phyloP scores from a whole-genome alignment of 2,888 invertebrate species.

The Scaptodrosophila latifasciaeformis region DNA sequence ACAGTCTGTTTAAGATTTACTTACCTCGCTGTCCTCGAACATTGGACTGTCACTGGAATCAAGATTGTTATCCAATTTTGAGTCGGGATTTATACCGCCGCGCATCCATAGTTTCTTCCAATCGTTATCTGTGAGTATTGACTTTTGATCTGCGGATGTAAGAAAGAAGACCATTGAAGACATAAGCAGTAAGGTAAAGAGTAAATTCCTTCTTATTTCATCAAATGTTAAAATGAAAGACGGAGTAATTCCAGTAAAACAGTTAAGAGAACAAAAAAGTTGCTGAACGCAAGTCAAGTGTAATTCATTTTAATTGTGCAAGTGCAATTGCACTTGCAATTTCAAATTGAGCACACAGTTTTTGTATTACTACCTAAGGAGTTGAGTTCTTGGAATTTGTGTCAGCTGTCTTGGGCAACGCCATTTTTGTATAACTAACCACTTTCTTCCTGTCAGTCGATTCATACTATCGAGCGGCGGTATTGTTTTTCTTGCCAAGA shows the following conservation, averaged over 20 bases:
- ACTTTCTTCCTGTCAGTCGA: too few species aligned
- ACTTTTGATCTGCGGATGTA: conserved; percentile 74
- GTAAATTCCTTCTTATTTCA: too few species aligned
- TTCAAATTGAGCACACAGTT: too few species aligned
- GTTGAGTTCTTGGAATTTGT: background rate
- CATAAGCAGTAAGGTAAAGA: conserved; percentile 2
- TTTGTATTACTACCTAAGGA: too few species aligned
- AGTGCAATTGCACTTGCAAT: too few species aligned
- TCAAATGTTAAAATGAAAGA: conserved; percentile 15
- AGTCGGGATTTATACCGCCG: conserved; percentile 73
- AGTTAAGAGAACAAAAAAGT: conserved; percentile 28
- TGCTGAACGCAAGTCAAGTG: too few species aligned
- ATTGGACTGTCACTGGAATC: conserved; percentile 75
- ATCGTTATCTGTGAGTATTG: conserved; percentile 75
- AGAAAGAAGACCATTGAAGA: conserved; percentile 25
- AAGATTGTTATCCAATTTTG: conserved; percentile 74
- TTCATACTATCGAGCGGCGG: too few species aligned
- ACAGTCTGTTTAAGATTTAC: conserved; percentile 32
- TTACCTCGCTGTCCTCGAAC: conserved; percentile 76
- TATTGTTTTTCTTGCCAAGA: conserved; percentile 1
- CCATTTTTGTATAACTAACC: too few species aligned
- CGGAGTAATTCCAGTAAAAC: conserved; percentile 3
- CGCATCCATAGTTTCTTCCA: conserved; percentile 76
- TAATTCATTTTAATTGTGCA: too few species aligned
- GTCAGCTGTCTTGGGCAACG: too few species aligned